phyloP scores from a whole-genome alignment of 1,140 invertebrate species.

The Drosophila erecta region DNA sequence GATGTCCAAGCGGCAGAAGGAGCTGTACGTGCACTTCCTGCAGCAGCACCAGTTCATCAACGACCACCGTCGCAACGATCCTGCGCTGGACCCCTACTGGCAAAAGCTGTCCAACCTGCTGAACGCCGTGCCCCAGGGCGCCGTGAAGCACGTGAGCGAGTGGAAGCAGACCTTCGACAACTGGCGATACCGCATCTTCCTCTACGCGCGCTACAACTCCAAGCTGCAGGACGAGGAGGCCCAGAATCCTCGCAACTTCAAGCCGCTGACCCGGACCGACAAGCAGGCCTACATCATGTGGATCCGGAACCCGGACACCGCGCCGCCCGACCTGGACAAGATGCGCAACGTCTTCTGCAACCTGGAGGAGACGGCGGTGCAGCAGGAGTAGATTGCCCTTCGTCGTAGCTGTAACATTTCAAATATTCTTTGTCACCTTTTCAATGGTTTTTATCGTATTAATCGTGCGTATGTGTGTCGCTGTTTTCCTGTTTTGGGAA shows the following conservation, averaged over 20 bases:
- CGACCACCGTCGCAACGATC: slow-evolving; percentile 76
- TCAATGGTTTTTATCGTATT: slow-evolving; percentile 50
- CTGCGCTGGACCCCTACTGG: slow-evolving; percentile 77
- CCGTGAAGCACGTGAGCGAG: slow-evolving; percentile 78
- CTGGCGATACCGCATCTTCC: slow-evolving; percentile 80
- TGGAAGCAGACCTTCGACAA: slow-evolving; percentile 83
- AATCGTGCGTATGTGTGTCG: slow-evolving; percentile 53
- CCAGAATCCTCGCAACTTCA: slow-evolving; percentile 78
- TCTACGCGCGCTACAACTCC: slow-evolving; percentile 81
- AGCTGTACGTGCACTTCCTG: slow-evolving; percentile 78
- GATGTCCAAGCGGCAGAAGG: slow-evolving; percentile 81
- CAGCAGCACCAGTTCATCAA: slow-evolving; percentile 80
- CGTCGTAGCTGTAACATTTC: slow-evolving; percentile 47
- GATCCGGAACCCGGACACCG: slow-evolving; percentile 81
- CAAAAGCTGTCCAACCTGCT: slow-evolving; percentile 74
- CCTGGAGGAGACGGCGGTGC: slow-evolving; percentile 69
- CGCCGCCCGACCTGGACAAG: slow-evolving; percentile 78
- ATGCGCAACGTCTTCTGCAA: slow-evolving; percentile 82
- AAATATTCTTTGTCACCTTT: slow-evolving; percentile 16
- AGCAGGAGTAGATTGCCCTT: slow-evolving; percentile 76
- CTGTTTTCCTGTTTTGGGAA: slow-evolving; percentile 54
- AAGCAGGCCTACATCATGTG: slow-evolving; percentile 81
- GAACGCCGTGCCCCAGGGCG: slow-evolving; percentile 77
- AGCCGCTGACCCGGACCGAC: slow-evolving; percentile 79
- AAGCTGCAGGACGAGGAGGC: slow-evolving; percentile 78